Evolutionary conservation across 1,140 invertebrate species (phyloP).

Genomic region (Cotesia chilonis): DNA sequence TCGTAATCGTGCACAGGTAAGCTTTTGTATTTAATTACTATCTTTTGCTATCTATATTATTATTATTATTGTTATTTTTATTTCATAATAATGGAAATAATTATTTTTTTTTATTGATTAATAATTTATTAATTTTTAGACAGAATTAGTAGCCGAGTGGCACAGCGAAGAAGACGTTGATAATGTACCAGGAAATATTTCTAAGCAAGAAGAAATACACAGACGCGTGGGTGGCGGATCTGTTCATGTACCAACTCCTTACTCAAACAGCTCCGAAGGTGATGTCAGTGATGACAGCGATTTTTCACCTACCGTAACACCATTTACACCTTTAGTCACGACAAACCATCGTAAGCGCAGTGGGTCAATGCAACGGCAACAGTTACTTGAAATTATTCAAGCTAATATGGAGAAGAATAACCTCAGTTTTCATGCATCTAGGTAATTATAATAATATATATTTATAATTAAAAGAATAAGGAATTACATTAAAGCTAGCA

Average conservation of each 20-base stretch:
- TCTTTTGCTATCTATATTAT: not conserved
- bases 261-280: slow-evolving; percentile 62
- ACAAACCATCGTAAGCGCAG: slow-evolving; percentile 66
- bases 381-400: slow-evolving; percentile 86
- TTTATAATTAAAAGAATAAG: not conserved
- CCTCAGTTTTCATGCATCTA: slow-evolving; percentile 81
- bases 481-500: too few relatives aligned
- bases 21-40: slow-evolving; percentile 9
- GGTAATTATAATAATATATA: slow-evolving; percentile 63
- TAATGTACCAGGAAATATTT: slow-evolving; percentile 48
- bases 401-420: slow-evolving; percentile 93
- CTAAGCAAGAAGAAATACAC: slow-evolving; percentile 59
- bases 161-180: slow-evolving; percentile 58
- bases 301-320: slow-evolving; percentile 56
- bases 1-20: slow-evolving; percentile 57
- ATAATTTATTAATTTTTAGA: slow-evolving; percentile 41
- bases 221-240: slow-evolving; percentile 59
- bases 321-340: slow-evolving; percentile 58
- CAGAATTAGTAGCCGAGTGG: slow-evolving; percentile 50
- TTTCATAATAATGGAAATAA: too few relatives aligned
- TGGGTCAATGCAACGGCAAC: slow-evolving; percentile 79
- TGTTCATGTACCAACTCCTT: slow-evolving; percentile 56
- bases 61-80: slow-evolving; percentile 6
- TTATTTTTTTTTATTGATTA: not conserved
- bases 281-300: slow-evolving; percentile 64